These are phyloP conservation scores for Scophthalmus maximus DNA, from an alignment of 2,113 vertebrate genomes.

Conservation along the genomic window DNA sequence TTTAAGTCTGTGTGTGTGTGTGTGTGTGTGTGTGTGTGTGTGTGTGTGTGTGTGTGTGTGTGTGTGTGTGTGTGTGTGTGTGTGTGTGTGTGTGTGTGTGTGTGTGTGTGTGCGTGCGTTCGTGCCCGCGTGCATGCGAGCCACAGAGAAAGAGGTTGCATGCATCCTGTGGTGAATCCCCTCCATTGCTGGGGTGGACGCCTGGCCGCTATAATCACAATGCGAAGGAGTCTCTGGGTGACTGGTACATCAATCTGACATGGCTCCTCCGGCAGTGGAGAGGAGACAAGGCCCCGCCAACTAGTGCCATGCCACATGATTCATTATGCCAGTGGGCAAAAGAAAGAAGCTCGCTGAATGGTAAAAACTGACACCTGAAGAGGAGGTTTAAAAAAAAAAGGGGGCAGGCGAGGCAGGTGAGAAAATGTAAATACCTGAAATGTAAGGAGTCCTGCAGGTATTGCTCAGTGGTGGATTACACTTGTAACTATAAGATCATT, in stretches of 20 bases:
- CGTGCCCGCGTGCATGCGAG: no score
- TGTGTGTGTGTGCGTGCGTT: no score
- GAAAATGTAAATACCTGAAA: conserved; percentile 36
- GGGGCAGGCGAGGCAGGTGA: neutral
- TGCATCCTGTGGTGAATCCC: conserved; percentile 51
- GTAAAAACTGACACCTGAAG: conserved; percentile 64
- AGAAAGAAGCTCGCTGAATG: conserved; percentile 60
- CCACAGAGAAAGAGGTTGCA: conserved; percentile 21
- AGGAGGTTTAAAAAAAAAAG: conserved; percentile 53
- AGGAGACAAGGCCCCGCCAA: conserved; percentile 69
- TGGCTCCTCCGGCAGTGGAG: conserved; percentile 73
- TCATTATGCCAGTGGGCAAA: conserved; percentile 72
- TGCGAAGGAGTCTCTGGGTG: conserved; percentile 74
- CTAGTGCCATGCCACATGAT: conserved; percentile 69
- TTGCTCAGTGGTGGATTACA: conserved; percentile 18
- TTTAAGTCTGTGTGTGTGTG: conserved; percentile 51
- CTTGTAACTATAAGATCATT: conserved; percentile 42
- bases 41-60: neutral
- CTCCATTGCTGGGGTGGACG: conserved; percentile 54
- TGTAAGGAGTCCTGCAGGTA: conserved; percentile 39
- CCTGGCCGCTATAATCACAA: conserved; percentile 77
- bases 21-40: conserved; percentile 8
- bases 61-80: conserved; percentile 25
- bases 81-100: neutral
- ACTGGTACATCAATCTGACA: conserved; percentile 82